A percentile compares a stretch with the other conserved stretches of the same genome.
Conservation (phyloP, 2,113 vertebrate species). For the Irena cyanogastra region DNA sequence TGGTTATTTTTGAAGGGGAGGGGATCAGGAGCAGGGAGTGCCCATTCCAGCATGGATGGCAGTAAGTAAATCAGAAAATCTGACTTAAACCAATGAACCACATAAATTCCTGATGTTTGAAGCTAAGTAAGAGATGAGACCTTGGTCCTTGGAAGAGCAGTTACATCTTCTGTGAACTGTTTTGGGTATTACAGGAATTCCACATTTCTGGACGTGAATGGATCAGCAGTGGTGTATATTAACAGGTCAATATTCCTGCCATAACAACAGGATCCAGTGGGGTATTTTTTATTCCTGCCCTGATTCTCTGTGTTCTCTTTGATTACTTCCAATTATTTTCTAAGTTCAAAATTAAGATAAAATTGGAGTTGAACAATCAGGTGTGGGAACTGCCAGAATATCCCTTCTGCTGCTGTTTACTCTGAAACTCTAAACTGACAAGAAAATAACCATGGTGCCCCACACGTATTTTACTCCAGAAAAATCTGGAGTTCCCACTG, state of each 20-base stretch:
- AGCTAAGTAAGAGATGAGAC: neutral
- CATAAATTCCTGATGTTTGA: neutral
- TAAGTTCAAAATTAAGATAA: neutral
- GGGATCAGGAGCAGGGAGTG: neutral
- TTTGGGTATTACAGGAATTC: neutral
- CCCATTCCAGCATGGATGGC: accelerated
- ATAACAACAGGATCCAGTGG: neutral
- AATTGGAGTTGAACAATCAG: neutral
- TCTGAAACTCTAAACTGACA: neutral
- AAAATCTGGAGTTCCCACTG: neutral
- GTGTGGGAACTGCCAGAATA: neutral
- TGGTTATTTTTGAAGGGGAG: neutral
- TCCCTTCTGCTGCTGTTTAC: neutral
- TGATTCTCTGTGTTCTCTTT: neutral
- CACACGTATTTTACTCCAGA: neutral
- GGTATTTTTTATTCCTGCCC: neutral
- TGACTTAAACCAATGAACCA: neutral
- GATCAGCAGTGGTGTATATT: neutral
- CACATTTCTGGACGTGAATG: accelerated
- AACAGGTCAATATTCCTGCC: neutral
- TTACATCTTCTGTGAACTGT: neutral
- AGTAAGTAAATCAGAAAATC: neutral
- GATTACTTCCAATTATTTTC: neutral
- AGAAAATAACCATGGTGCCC: too few species aligned
- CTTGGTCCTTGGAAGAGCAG: neutral